These are phyloP conservation scores for Nannoperca obscura DNA, from an alignment of 2,797 vertebrate species.

Conservation along the genomic window DNA sequence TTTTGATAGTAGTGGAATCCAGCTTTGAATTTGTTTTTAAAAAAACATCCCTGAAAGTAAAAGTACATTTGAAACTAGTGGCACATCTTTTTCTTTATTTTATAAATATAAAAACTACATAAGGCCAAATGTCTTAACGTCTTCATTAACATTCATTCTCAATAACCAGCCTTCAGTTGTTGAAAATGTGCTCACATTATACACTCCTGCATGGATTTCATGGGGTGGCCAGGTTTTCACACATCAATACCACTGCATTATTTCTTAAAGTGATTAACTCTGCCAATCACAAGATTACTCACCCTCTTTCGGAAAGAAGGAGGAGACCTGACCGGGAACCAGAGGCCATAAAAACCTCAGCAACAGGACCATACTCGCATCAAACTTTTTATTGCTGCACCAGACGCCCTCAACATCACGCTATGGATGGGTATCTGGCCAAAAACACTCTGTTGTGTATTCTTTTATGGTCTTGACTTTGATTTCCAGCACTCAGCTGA, in stretches of 20 bases:
- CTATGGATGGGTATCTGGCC: slow-evolving; percentile 15
- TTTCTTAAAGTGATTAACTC: slow-evolving; percentile 46
- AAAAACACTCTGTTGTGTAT: slow-evolving; percentile 8
- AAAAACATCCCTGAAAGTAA: slow-evolving; percentile 2
- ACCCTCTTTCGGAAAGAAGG: slow-evolving; percentile 53
- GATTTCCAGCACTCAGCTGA: slow-evolving; percentile 23
- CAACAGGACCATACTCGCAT: slow-evolving; percentile 56
- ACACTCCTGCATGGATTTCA: slow-evolving; percentile 4
- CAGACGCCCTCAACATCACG: slow-evolving; percentile 19
- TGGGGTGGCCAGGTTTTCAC: slow-evolving; percentile 18
- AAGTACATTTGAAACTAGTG: background rate
- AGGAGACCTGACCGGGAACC: slow-evolving; percentile 58
- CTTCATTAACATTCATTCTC: slow-evolving; percentile 5
- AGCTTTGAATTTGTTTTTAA: background rate
- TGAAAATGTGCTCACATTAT: slow-evolving; percentile 12
- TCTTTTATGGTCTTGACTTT: slow-evolving; percentile 17
- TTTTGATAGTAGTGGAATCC: background rate
- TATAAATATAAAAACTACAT: background rate
- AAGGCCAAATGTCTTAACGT: slow-evolving; percentile 2
- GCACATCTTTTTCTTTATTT: background rate
- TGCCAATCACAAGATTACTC: slow-evolving; percentile 56
- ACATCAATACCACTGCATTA: slow-evolving; percentile 17
- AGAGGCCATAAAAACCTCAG: slow-evolving; percentile 56
- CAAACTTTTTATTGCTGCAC: slow-evolving; percentile 39
- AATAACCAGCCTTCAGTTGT: background rate